Base-by-base conservation (phyloP, 2,113 vertebrate genomes). In the Sylvilagus bachmani region DNA sequence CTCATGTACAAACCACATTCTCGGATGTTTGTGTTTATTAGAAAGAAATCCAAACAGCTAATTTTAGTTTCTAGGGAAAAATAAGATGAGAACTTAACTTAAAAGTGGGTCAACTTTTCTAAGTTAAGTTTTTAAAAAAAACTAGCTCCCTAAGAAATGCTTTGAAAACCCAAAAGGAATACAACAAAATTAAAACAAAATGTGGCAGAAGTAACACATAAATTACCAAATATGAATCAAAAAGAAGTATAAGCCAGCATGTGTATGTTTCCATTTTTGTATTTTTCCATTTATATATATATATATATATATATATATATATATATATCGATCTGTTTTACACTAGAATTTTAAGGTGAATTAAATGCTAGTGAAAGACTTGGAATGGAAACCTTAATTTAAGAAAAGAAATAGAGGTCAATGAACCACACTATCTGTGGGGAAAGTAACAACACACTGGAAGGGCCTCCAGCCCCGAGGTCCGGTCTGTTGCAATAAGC, bases 61-160 rank as follows among this genome's bases (percentile, higher is more conserved):
- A 97, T 95, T 97, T 97, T 97, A 96, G 96, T 94, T 97, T 91
- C 91, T 89, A 81, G 91, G 78, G 64, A 87, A 96, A 97, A 96
- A 95, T 90, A 93, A 96, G 92, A 87, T 62, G 53, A 92, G 61
- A 96, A 97, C 81, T 95, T 90, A 89, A 89, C 78, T 96, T 86
- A 90, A 95, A 97, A 97, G 94, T 97, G 89, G 96, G 96, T 96
- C 96, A 97, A 86, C 93, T 92, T 93, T 95, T 95, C 74, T 85
- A 64, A 96, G 85, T 93, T 93, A 77, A 53, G 66, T 93, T 86
- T 16, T 38, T 66, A 19, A 62, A 55, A 67, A 85, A 58, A 86
- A 61, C n/a, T 22, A 16, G 58, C 58, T 84, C 25, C 10, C n/a
- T 66, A 44, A 38, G 66, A 92, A 90, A 96, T 86, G 53, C 13